Percentiles rank a stretch among this genome's conserved stretches.
phyloP scores from a whole-genome alignment of 2,113 vertebrate genomes.

The Caranx melampygus region DNA sequence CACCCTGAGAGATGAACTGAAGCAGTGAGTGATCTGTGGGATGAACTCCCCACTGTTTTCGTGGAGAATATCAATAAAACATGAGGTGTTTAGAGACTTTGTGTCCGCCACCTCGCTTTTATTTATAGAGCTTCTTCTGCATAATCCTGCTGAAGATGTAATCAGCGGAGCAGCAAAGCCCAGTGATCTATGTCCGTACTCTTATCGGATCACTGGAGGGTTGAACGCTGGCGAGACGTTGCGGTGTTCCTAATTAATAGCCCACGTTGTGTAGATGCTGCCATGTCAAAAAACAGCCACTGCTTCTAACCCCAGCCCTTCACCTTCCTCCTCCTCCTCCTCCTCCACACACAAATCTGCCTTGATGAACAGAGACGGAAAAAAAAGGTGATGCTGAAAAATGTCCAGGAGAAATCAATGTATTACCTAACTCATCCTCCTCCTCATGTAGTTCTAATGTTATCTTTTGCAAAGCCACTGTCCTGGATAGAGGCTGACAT shows the following conservation, averaged over 20 bases:
- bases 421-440: slow-evolving; percentile 6
- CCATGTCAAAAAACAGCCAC: neutral
- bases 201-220: slow-evolving; percentile 50
- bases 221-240: slow-evolving; percentile 5
- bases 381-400: slow-evolving; percentile 23
- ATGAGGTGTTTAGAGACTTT: slow-evolving; percentile 59
- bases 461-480: too few species aligned
- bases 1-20: slow-evolving; percentile 39
- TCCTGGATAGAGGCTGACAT: too few species aligned
- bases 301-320: slow-evolving; percentile 1
- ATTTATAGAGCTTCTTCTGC: slow-evolving; percentile 67
- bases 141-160: slow-evolving; percentile 72
- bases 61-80: slow-evolving; percentile 72
- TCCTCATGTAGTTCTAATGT: too few species aligned
- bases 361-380: neutral
- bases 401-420: slow-evolving; percentile 29
- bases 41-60: slow-evolving; percentile 40
- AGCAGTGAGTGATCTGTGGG: slow-evolving; percentile 6
- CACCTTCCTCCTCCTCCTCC: neutral
- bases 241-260: slow-evolving; percentile 51
- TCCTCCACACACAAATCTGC: neutral
- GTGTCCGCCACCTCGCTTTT: slow-evolving; percentile 51
- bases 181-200: slow-evolving; percentile 59
- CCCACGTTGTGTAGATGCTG: neutral
- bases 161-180: slow-evolving; percentile 60